Evolutionary conservation across 2,888 invertebrate genomes (phyloP), one percentile per base, ranked within the genome.

Genomic region (Theretra japonica): DNA sequence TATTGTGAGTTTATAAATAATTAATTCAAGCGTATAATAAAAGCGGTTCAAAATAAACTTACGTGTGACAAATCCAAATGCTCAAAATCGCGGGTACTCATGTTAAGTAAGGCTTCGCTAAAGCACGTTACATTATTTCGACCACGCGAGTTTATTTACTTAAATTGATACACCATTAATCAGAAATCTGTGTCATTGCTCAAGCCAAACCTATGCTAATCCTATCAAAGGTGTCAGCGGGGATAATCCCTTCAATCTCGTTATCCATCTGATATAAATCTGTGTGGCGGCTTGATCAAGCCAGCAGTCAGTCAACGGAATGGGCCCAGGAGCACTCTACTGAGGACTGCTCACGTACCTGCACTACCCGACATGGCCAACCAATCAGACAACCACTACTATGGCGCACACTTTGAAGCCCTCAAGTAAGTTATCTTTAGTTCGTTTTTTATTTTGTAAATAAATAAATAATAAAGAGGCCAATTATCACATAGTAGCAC

Each of bases 241-340:
- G 83, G 92, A 91, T 94, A 89, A 94, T 93, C 93, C 85, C 59
- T 73, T 72, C 73, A 90, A 94, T 92, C 93, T 83, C 76, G 84
- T 94, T 94, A 93, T 83, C 57, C 60, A 74, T 78, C 72, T 87
- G 83, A 87, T 93, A 93, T 94, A 94, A 90, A 93, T 87, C 79
- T 76, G 73, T 74, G 77, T 73, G 72, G 72, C 74, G 65, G 25
- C 28, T 56, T 57, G 73, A 57, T 28, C 41, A 19, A 48, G 74
- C 50, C 79, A 91, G 93, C 94, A 93, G 94, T 93, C 92, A 94
- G 94, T 94, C 93, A 88, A 92, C 88, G 90, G 84, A 88, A 90
- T 89, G 90, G 85, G 84, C 85, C 75, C 77, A 74, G 76, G 73
- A 76, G 83, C 87, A 78, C 88, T 87, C 93, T 90, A 84, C 91